These are phyloP conservation scores for Tricholauxania praeusta DNA, from an alignment of 2,888 invertebrate genomes.

Conservation along the genomic window DNA sequence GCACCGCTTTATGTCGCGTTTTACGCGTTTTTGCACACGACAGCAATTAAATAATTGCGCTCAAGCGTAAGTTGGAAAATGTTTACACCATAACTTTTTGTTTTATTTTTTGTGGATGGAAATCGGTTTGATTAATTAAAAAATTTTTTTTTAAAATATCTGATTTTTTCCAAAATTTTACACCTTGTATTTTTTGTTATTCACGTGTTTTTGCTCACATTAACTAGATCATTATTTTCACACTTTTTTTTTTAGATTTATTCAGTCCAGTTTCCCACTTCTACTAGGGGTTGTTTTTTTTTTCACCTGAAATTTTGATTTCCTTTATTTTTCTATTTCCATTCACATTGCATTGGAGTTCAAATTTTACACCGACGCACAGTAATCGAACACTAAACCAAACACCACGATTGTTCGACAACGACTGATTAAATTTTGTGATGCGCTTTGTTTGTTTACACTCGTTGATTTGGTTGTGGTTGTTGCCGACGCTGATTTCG, in stretches of 20 bases:
- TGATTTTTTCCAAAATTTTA: neutral
- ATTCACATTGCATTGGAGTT: neutral
- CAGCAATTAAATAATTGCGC: slow-evolving; percentile 33
- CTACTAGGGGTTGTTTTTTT: slow-evolving; percentile 13
- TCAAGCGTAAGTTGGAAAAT: slow-evolving; percentile 25
- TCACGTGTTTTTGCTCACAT: slow-evolving; percentile 5
- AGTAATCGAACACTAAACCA: neutral
- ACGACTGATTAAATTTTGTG: slow-evolving; percentile 24
- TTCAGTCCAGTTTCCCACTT: neutral
- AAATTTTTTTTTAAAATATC: neutral
- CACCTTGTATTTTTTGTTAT: neutral
- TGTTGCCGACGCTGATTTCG: neutral
- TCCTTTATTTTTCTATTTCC: neutral
- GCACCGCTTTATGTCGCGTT: slow-evolving; percentile 15
- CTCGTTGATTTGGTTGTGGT: slow-evolving; percentile 4
- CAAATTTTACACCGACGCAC: neutral
- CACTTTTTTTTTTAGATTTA: slow-evolving; percentile 2
- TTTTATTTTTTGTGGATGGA: neutral
- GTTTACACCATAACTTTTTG: neutral
- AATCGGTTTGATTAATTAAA: neutral
- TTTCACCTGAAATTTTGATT: neutral
- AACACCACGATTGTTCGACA: slow-evolving; percentile 24
- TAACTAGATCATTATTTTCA: neutral
- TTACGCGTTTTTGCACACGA: slow-evolving; percentile 26
- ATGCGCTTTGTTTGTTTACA: slow-evolving; percentile 6